Conservation (phyloP, 2,888 invertebrate species). For the Asteroscopus sphinx region DNA sequence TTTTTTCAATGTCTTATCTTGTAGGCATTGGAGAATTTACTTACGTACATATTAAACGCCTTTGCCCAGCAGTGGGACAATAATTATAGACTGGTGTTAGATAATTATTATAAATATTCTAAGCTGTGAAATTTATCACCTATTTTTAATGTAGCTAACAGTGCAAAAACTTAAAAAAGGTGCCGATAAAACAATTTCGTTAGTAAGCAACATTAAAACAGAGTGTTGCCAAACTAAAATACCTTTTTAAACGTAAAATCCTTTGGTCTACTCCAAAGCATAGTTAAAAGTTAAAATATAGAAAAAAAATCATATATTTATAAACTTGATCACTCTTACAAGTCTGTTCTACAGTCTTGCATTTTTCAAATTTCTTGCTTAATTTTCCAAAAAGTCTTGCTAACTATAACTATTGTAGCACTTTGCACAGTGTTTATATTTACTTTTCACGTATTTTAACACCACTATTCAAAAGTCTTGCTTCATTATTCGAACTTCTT, state of each 20-base stretch:
- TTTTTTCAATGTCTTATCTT: no score
- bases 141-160: slow-evolving; percentile 43
- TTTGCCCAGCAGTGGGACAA: no score
- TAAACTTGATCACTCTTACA: slow-evolving; percentile 51
- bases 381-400: slow-evolving; percentile 31
- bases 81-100: no score
- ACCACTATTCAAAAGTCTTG: slow-evolving; percentile 34
- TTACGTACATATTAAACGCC: no score
- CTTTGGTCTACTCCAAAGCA: slow-evolving; percentile 58
- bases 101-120: not conserved
- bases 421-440: slow-evolving; percentile 24
- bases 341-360: slow-evolving; percentile 55
- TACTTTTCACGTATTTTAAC: slow-evolving; percentile 11
- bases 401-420: slow-evolving; percentile 34
- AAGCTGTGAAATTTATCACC: slow-evolving; percentile 35
- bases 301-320: slow-evolving; percentile 29
- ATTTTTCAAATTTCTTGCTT: slow-evolving; percentile 27
- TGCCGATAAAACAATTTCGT: slow-evolving; percentile 48
- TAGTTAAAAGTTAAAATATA: slow-evolving; percentile 40
- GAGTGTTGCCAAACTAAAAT: slow-evolving; percentile 43
- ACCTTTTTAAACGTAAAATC: slow-evolving; percentile 44
- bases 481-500: slow-evolving; percentile 39
- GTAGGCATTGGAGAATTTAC: no score
- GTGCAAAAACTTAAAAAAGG: slow-evolving; percentile 46
- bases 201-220: slow-evolving; percentile 42